Evolutionary conservation across 2,797 vertebrate species (phyloP).

Genomic region (Anableps anableps): DNA sequence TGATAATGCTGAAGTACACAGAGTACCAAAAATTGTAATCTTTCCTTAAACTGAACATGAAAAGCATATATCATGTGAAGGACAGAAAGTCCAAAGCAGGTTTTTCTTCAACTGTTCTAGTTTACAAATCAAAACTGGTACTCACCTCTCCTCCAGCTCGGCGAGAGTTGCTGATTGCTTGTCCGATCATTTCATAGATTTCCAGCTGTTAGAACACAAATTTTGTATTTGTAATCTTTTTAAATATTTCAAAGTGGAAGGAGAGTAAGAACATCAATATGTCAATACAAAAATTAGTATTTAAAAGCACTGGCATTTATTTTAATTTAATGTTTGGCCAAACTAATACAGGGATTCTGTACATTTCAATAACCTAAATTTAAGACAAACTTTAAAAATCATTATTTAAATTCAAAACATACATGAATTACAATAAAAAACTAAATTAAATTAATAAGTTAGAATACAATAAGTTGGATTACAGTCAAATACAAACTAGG

Average conservation of each 20-base stretch:
- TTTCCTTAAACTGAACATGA: neutral
- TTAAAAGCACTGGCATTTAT: neutral
- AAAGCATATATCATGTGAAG: neutral
- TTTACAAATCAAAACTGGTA: neutral
- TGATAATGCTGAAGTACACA: conserved; percentile 90
- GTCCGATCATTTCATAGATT: conserved; percentile 99
- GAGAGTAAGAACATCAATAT: neutral
- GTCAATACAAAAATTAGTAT: neutral
- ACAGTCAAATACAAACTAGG: no score
- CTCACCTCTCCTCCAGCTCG: conserved; percentile 96
- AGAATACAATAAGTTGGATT: no score
- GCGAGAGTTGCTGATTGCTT: conserved; percentile 95
- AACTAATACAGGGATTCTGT: neutral
- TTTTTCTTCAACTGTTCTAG: conserved; percentile 1
- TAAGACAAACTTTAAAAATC: neutral
- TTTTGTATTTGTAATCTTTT: conserved; percentile 2
- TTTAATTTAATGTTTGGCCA: neutral
- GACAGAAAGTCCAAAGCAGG: neutral
- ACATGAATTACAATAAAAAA: neutral
- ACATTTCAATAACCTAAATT: neutral
- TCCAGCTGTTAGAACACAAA: conserved; percentile 87
- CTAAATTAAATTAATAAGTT: neutral
- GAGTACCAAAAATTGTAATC: neutral
- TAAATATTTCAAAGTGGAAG: neutral
- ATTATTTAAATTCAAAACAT: neutral